Base-by-base conservation (phyloP, 2,888 invertebrate genomes). In the Venustoraphidia nigricollis region DNA sequence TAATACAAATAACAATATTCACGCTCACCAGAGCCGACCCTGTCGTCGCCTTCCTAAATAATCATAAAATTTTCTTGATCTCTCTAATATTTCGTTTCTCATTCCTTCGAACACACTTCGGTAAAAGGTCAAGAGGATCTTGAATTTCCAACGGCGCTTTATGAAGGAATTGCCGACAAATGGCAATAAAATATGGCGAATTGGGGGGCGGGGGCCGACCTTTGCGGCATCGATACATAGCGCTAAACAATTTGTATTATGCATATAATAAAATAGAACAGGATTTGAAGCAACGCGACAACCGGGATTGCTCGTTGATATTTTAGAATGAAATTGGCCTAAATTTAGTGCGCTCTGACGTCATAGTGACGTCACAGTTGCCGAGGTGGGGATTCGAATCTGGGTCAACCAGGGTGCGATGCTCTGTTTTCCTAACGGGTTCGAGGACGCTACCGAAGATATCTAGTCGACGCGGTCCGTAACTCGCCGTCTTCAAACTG, bases 391-490 rank as follows among this genome's bases (percentile, higher is more conserved):
- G 49, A 47, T 27, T 72, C 68, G 69, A 75, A 79, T 75, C 68
- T 79, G 69, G 78, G 77, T 76, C 77, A 73, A 68, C 68, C 71
- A 73, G 76, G 76, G 72, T 76, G 75, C 77, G 77, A 72, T 72
- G 71, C 69, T 74, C 76, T 68, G 76, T 71, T 71, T 73, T 60
- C 56, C 48, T 43, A 45, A 57, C 58, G 58, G 62, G 63, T 64
- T 63, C 62, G 65, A 64, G 63, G 63, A 60, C 63, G 60, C 55
- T 6, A 27, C 6, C 3, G 27, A 27, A 27, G 27, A 27, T 27
- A 27, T 27, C 27, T 27, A 3, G 6, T 6, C 27, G 27, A 6
- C 27, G 6, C 40, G 34, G 17, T 34, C 39, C 14, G 41, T 35
- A 46, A 42, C 41, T n/a, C 14, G 27, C 6, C 11, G 8, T 27